Evolutionary conservation across 2,888 invertebrate genomes (phyloP), one percentile per base, ranked within the genome.

Genomic region (Metacarcinus magister): DNA sequence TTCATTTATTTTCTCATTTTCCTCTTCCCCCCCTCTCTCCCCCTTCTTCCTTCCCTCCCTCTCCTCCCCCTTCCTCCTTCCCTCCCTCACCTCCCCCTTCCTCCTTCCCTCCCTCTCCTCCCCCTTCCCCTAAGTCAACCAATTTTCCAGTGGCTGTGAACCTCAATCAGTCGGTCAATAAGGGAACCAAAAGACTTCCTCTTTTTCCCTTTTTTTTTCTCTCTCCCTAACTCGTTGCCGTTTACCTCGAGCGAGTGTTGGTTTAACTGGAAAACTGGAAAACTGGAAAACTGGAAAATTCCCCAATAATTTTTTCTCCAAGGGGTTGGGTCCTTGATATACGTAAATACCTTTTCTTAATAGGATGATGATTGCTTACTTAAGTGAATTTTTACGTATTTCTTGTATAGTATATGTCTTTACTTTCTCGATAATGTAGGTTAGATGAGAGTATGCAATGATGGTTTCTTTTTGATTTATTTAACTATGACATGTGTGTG

Each of bases 101-200:
- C 82, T 32, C 32, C 28, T 13, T 82, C 32, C 28, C 32, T 82
- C 32, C 28, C 32, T 23, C 82, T 32, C 8, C 28, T 32, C 10
- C 28, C 82, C 82, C 32, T 82, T 82, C 82, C 32, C 28, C 28
- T 82, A 28, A 32, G 82, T 32, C 82, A 32, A 82, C 82, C 82
- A 82, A 82, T 82, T 32, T 82, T 82, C 82, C 82, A 82, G 82
- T 32, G 32, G 82, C 82, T 32, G 82, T 82, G 82, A 82, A 28
- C 82, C 28, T 32, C 82, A 82, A 82, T 82, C 82, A 82, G 82
- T 82, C 32, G 82, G 82, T 82, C 82, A 82, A 82, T 82, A 82
- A 82, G 82, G 82, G 82, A 82, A 32, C 82, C 82, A 28, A 82
- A 32, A 32, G 82, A 75, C 75, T 75, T 75, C 75, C 75, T 23